Base-by-base conservation (phyloP, 1,140 invertebrate genomes). In the Brachystomella parvula region DNA sequence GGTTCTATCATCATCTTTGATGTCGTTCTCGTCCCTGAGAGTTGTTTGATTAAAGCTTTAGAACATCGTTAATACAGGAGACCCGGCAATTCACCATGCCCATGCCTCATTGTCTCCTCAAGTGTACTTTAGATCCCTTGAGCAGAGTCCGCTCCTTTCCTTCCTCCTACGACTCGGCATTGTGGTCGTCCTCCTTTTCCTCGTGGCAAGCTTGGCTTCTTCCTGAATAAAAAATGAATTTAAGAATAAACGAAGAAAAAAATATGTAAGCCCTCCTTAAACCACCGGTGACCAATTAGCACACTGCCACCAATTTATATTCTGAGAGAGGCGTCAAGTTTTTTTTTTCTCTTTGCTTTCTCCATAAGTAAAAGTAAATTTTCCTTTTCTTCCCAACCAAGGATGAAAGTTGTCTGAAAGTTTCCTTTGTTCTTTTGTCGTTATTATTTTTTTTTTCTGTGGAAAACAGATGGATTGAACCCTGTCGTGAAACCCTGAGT, bases 61-160 rank as follows among this genome's bases (percentile, higher is more conserved):
- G 24, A 53, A 26, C 49, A 24, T 6, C 49, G 15, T 24, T 53
- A 53, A 53, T 53, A 53, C 49, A 19, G 3, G 49, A 24, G 49
- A 53, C 6, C 49, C 49, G 21, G 9, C 49, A 53, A 53, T 53
- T 53, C 24, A 53, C 49, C 49, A 53, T 53, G 49, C 49, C 21
- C 49, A 53, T 53, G 49, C 49, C 9, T 53, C 49, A 53, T 53
- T 53, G 49, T 53, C 49, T 53, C 49, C 49, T 53, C 24, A 53
- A 53, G 49, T 6, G 49, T 26, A 6, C 49, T 19, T 53, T 15
- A 53, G 24, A 24, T 12, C 49, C 24, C 49, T 26, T 53, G 49
- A 24, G 49, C 24, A n/a, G n/a, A n/a, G n/a, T 24, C 49, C 49
- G 21, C 12, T 26, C 49, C 49, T 24, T 53, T 19, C 12, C 49